phyloP scores from a whole-genome alignment of 1,140 invertebrate genomes.

The Lasaia peninsularis region DNA sequence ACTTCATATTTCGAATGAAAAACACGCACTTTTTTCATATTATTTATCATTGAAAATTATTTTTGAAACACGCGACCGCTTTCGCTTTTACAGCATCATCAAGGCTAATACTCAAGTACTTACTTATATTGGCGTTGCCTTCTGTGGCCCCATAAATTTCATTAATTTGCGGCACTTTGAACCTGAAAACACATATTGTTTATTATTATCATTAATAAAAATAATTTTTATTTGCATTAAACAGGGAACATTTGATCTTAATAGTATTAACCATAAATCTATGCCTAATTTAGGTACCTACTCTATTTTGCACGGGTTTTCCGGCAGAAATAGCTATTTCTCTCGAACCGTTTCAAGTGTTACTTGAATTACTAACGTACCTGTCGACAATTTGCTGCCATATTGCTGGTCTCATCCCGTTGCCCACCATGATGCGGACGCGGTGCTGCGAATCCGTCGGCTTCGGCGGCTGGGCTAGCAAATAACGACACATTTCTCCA shows the following conservation, averaged over 20 bases:
- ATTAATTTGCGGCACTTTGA: constrained; percentile 90
- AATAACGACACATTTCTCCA: constrained; percentile 98
- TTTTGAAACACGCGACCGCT: no score
- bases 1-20: no score
- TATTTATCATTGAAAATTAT: no score
- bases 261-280: no score
- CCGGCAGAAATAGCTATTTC: no score
- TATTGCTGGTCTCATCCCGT: constrained; percentile 96
- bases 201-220: no score
- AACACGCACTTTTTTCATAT: no score
- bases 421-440: constrained; percentile 96
- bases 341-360: not conserved
- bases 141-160: constrained; percentile 99
- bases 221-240: no score
- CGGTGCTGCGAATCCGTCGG: constrained; percentile 90
- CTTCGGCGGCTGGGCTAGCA: constrained; percentile 89
- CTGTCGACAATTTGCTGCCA: constrained; percentile 95
- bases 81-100: no score
- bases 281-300: no score
- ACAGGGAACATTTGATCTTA: no score
- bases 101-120: constrained; percentile 47
- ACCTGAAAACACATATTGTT: constrained; percentile 86
- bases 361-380: constrained; percentile 26
- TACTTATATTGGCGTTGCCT: constrained; percentile 96
- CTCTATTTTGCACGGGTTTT: no score